Evolutionary conservation across 2,888 invertebrate species (phyloP), one percentile per base, ranked within the genome.

Genomic region (Phengaris arion): DNA sequence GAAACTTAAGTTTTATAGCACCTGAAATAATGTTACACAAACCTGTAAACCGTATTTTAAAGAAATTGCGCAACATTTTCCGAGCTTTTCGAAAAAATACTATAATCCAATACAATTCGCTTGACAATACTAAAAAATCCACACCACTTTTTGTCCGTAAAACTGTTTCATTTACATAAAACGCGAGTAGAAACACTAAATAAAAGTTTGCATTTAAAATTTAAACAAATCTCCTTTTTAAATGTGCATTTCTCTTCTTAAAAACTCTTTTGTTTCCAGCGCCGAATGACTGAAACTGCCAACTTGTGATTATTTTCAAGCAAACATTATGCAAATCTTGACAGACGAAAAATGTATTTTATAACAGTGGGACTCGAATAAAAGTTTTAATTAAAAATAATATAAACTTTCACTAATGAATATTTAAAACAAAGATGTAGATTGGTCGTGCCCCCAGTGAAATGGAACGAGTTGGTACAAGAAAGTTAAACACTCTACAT

Each of bases 261-360:
- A 22, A 22, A 79, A 79, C 76, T 79, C 78, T 79, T 81, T 80
- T 81, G 80, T 80, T 79, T 75, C 72, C 74, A 72, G 70, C 72
- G 68, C 74, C 57, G 82, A 84, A 82, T 81, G 82, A 81, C 81
- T 82, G 80, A 80, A 82, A 84, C 81, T 81, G 81, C 81, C 81
- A 83, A 84, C 82, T 84, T 80, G 81, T 81, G 82, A 84, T 83
- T 85, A 84, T 85, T 84, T 83, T 77, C 79, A 82, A 81, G 81
- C 81, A 83, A 84, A 83, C 83, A 83, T 83, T 85, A 84, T 85
- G 85, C 82, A 84, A 85, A 85, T 83, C 80, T 77, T 80, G 81
- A 82, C 81, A 79, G 81, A 82, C 81, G 81, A 79, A 79, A 80
- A 80, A 80, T 82, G 82, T 82, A 80, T 83, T 81, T 79, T 79